Evolutionary conservation across 2,888 invertebrate genomes (phyloP).

Genomic region (Pandemis corylana): DNA sequence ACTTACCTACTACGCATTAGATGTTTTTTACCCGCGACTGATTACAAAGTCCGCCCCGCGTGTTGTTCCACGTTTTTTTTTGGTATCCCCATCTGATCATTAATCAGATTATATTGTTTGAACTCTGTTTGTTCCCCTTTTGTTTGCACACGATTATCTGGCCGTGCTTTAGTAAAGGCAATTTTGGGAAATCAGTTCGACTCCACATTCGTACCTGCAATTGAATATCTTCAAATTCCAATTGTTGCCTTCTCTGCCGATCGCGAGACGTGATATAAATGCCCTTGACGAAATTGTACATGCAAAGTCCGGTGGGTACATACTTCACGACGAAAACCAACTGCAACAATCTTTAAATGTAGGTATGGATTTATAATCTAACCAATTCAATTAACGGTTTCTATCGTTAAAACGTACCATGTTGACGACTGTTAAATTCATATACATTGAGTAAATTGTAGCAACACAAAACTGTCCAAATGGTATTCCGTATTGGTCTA

Average conservation of each 20-base stretch:
- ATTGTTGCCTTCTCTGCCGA: constrained; percentile 61
- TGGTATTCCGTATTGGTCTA: constrained; percentile 60
- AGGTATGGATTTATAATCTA: background rate
- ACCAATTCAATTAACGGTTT: background rate
- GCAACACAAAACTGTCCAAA: constrained; percentile 58
- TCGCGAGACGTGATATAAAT: constrained; percentile 63
- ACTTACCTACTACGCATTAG: background rate
- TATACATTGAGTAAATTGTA: constrained; percentile 58
- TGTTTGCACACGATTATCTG: background rate
- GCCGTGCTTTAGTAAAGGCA: background rate
- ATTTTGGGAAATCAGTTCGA: background rate
- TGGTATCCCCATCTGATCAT: background rate
- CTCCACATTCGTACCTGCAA: constrained; percentile 61
- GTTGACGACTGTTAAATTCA: constrained; percentile 61
- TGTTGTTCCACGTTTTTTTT: background rate
- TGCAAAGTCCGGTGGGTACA: constrained; percentile 66
- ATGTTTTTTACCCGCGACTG: background rate
- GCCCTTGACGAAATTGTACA: constrained; percentile 64
- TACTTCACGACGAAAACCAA: constrained; percentile 66
- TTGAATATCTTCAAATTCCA: constrained; percentile 70
- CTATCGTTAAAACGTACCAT: constrained; percentile 56
- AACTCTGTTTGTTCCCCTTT: background rate
- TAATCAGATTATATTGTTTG: constrained; percentile 3
- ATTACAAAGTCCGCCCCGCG: background rate
- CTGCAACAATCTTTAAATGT: constrained; percentile 50